phyloP scores from a whole-genome alignment of 1,140 invertebrate genomes.

The Bombus difficillimus region DNA sequence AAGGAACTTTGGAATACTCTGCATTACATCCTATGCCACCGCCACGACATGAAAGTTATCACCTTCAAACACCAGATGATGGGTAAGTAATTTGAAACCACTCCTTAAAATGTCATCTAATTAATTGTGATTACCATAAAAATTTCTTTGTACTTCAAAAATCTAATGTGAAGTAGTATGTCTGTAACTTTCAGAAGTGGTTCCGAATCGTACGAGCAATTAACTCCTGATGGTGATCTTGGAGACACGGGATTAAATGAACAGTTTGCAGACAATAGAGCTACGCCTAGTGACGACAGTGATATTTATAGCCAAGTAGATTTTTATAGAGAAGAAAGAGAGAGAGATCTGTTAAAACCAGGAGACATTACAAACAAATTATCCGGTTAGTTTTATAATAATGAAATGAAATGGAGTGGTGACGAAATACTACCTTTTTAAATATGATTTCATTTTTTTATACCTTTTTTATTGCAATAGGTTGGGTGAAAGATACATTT shows the following conservation, averaged over 20 bases:
- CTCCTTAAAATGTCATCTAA: not conserved
- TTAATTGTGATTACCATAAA: not conserved
- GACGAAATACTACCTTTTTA: not conserved
- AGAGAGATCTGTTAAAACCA: constrained; percentile 77
- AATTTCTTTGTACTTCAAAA: constrained; percentile 63
- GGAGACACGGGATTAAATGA: constrained; percentile 82
- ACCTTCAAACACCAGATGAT: constrained; percentile 85
- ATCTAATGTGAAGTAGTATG: constrained; percentile 83
- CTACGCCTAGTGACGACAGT: constrained; percentile 86
- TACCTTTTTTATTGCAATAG: constrained; percentile 74
- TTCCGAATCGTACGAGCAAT: constrained; percentile 93
- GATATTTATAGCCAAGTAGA: constrained; percentile 87
- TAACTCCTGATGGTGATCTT: constrained; percentile 85
- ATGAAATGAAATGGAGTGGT: not conserved
- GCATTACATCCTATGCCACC: constrained; percentile 86
- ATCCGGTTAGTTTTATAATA: constrained; percentile 71
- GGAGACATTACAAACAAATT: constrained; percentile 79
- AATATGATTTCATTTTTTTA: constrained; percentile 16
- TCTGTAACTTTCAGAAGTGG: constrained; percentile 86
- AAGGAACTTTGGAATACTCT: constrained; percentile 87
- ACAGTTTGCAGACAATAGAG: constrained; percentile 79
- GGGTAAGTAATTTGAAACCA: constrained; percentile 82
- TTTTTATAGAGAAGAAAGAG: constrained; percentile 80
- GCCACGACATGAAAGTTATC: constrained; percentile 89
- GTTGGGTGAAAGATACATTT: constrained; percentile 87